Evolutionary conservation across 2,888 invertebrate species (phyloP), one percentile per base, ranked within the genome.

Genomic region (Scaptodrosophila latifasciaeformis): DNA sequence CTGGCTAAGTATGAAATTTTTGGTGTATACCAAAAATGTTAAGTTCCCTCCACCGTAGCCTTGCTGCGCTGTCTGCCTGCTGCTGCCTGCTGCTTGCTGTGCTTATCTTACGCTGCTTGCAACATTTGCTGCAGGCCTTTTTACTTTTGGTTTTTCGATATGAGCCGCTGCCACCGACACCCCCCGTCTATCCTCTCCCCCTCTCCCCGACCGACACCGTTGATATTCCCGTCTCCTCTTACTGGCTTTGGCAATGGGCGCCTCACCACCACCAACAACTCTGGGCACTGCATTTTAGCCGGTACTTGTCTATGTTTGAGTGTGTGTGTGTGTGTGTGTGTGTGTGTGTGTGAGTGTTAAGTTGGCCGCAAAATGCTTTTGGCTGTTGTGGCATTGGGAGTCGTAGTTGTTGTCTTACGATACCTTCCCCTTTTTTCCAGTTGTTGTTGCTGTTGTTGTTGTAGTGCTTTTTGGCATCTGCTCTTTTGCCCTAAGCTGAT

Each of bases 1-100:
- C 81, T 76, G 81, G 78, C 81, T 79, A 76, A 81, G 76, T 76
- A 76, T 75, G 58, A 63, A 78, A 68, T 70, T 75, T 76, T 78
- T 66, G 79, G 76, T 76, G 79, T 79, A 66, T 66, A 63, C 70
- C 58, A 64, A 70, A 47, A 69, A 69, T 67, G 69, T 69, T 70
- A 69, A 70, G 69, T 70, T 69, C 66, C 65, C 60, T 52, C 52
- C 52, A 50, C 49, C 58, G 64, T 40, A 59, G 59, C 51, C 56
- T 39, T 46, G 51, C 27, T 42, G 44, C 42, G 46, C 34, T 52
- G 54, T 40, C 35, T 59, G 61, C 58, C 68, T 67, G 66, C 35
- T 39, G 48, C 21, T 42, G 45, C 31, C 31, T 35, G 43, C 13
- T 34, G 27, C 31, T 31, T 30, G 62, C 55, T 70, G 34, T 69